Evolutionary conservation across 2,797 vertebrate species (phyloP).

Genomic region (Acanthis flammea): DNA sequence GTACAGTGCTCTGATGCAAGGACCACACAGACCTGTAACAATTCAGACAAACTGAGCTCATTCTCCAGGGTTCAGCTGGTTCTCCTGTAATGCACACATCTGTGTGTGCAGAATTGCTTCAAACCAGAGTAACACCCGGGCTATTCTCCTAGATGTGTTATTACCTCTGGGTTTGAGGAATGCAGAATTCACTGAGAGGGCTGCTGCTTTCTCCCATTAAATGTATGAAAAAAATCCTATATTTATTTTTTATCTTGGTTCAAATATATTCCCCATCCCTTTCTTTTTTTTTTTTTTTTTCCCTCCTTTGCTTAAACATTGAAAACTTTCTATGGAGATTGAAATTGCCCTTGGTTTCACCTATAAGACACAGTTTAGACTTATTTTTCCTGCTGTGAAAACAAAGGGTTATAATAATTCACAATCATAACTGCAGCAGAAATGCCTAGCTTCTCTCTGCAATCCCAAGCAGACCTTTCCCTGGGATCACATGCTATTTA

Average conservation of each 20-base stretch:
- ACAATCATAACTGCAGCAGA: slow-evolving; percentile 5
- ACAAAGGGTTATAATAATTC: slow-evolving; percentile 30
- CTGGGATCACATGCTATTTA: slow-evolving; percentile 53
- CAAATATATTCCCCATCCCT: accelerated
- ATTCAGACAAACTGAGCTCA: neutral
- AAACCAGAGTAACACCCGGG: neutral
- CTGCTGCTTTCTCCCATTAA: neutral
- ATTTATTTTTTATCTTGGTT: neutral
- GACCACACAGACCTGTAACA: accelerated
- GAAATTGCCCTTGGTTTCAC: neutral
- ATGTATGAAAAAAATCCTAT: accelerated
- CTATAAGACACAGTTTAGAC: neutral
- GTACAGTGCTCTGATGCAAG: too few species aligned
- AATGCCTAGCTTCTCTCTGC: neutral
- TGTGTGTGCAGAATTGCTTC: neutral
- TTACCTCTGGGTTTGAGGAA: neutral
- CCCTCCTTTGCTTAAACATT: neutral
- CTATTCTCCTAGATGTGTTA: accelerated
- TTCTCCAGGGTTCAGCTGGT: neutral
- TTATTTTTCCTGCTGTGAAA: slow-evolving; percentile 25
- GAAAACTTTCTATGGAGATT: neutral
- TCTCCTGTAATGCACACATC: neutral
- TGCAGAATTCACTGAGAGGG: neutral
- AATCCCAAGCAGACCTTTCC: slow-evolving; percentile 37
- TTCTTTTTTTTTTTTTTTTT: accelerated